Base-by-base conservation (phyloP, 2,888 invertebrate genomes). In the Microctonus hyperodae region DNA sequence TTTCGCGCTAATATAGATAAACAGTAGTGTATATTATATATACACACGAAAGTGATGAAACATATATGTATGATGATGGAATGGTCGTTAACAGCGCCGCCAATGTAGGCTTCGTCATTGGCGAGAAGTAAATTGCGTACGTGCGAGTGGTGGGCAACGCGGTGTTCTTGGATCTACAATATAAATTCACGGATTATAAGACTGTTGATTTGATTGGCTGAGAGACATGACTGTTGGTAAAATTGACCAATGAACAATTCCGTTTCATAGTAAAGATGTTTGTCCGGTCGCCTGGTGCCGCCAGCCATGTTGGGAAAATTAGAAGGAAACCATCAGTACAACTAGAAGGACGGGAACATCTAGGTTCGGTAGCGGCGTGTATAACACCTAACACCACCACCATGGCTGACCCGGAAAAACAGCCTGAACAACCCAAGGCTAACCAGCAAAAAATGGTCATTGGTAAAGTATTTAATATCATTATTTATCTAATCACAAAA, bases 381-480 rank as follows among this genome's bases (percentile, higher is more conserved):
- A 83, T 82, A 79, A 81, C 82, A 80, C 80, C 81, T 82, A 84
- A 80, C 90, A 90, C 88, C 89, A 88, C 90, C 91, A 91, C 90
- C 92, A 96, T 96, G 96, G 95, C 95, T 92, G 96, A 96, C 92
- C 92, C 95, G 90, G 95, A 94, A 88, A 91, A 92, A 88, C 90
- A 90, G 88, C 90, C 91, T 85, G 89, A 90, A 87, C 88, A 88
- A 85, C 86, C 89, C 86, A 90, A 88, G 88, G 88, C 89, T 87
- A 89, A 87, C 85, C 90, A 90, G 87, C 63, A 58, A 87, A 95
- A 96, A 89, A 92, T 92, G 89, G 88, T 94, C 87, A 93, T 94
- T 88, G 94, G 94, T 94, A 61, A 72, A 69, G 35, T 57, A 48
- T 11, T 56, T 53, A 33, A 25, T 16, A 10, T 48, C n/a, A 6